A percentile compares a stretch with the other conserved stretches of the same genome.
Conservation (phyloP, 2,888 invertebrate species). For the Anorthoa munda region DNA sequence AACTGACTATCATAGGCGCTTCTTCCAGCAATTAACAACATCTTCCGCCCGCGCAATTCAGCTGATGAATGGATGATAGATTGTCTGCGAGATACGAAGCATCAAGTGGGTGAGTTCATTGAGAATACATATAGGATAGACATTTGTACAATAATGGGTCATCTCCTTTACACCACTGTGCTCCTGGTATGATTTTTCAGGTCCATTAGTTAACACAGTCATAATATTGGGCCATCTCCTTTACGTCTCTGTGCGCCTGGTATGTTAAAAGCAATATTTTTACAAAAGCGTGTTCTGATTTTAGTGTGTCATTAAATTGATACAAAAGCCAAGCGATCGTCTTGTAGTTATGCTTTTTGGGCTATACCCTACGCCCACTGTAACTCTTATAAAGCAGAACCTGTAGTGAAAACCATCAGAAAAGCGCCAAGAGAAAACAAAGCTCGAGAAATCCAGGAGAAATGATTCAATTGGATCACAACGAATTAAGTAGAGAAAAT, state of each 20-base stretch:
- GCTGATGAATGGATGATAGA: conserved; percentile 52
- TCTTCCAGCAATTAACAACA: conserved; percentile 51
- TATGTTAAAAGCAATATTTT: not conserved
- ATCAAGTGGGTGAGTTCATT: conserved; percentile 4
- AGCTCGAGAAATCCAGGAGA: too few relatives aligned
- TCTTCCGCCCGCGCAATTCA: conserved; percentile 47
- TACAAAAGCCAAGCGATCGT: too few relatives aligned
- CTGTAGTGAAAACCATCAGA: too few relatives aligned
- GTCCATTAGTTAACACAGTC: too few relatives aligned
- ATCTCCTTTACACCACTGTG: not conserved
- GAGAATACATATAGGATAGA: not conserved
- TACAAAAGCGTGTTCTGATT: not conserved
- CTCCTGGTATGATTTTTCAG: not conserved
- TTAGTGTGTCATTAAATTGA: not conserved
- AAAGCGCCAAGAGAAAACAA: too few relatives aligned
- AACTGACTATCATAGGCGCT: conserved; percentile 21
- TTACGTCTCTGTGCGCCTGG: not conserved
- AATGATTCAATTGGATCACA: too few relatives aligned
- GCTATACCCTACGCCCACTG: too few relatives aligned
- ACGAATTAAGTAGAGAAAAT: too few relatives aligned
- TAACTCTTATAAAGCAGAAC: too few relatives aligned
- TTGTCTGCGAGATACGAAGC: conserved; percentile 43
- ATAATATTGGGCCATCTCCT: not conserved
- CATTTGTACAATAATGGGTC: too few relatives aligned
- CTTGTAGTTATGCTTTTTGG: too few relatives aligned